These are phyloP conservation scores for Labeo calbasu DNA, from an alignment of 2,797 vertebrate species.

Conservation along the genomic window DNA sequence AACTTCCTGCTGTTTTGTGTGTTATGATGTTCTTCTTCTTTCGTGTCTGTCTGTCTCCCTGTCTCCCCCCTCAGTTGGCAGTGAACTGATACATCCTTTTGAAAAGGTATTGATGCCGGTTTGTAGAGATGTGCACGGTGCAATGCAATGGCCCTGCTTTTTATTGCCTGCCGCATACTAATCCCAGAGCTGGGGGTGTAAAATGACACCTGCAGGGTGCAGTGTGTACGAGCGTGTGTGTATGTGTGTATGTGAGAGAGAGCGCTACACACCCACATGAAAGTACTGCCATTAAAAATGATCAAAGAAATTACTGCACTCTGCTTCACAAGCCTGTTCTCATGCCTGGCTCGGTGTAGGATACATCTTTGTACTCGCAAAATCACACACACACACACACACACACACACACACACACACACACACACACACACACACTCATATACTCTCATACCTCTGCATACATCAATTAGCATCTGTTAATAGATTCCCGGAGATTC, in stretches of 20 bases:
- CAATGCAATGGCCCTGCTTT: constrained; percentile 79
- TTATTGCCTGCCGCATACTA: constrained; percentile 82
- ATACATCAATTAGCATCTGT: constrained; percentile 76
- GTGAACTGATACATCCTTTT: constrained; percentile 78
- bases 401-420: constrained; percentile 45
- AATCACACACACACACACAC: constrained; percentile 42
- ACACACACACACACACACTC: too few relatives aligned
- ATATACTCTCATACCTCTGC: constrained; percentile 58
- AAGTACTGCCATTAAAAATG: constrained; percentile 79
- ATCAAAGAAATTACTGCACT: constrained; percentile 83
- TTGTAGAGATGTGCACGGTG: constrained; percentile 79
- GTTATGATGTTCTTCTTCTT: constrained; percentile 11
- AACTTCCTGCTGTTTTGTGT: neutral
- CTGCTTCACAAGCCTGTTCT: constrained; percentile 76
- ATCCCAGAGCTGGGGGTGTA: constrained; percentile 79
- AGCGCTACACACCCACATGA: constrained; percentile 76
- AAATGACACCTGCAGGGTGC: constrained; percentile 82
- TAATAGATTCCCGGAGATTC: constrained; percentile 77
- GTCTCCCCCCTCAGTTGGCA: constrained; percentile 66
- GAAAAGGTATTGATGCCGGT: constrained; percentile 83
- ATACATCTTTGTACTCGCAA: constrained; percentile 63
- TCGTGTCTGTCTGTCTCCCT: constrained; percentile 8
- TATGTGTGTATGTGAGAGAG: constrained; percentile 20
- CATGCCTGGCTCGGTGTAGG: constrained; percentile 72
- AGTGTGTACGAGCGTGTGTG: constrained; percentile 61